Evolutionary conservation across 2,113 vertebrate species (phyloP).

Genomic region (Sinocyclocheilus anshuiensis): DNA sequence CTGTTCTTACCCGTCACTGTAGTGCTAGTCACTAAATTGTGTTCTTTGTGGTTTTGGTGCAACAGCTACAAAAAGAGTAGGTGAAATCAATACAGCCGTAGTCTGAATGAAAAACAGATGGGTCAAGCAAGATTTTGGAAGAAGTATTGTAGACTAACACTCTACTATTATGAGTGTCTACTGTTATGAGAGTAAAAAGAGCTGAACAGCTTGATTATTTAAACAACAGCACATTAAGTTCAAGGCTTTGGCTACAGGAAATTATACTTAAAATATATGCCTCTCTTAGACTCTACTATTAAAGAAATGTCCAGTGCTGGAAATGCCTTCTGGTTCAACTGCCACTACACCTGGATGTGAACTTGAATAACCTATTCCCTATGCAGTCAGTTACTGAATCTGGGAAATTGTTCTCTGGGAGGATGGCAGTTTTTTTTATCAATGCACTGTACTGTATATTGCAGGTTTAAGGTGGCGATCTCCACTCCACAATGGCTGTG

Average conservation of each 20-base stretch:
- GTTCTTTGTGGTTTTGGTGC: background rate
- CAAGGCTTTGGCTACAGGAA: background rate
- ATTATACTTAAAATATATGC: background rate
- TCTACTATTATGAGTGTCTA: background rate
- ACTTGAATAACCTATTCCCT: background rate
- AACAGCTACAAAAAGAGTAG: background rate
- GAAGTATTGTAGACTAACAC: background rate
- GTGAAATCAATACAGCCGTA: slow-evolving; percentile 20
- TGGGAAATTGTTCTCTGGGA: background rate
- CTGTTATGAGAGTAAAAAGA: background rate
- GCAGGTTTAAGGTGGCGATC: slow-evolving; percentile 32
- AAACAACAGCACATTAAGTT: background rate
- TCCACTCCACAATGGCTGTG: slow-evolving; percentile 18
- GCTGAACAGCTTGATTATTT: background rate
- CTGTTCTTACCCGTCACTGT: background rate
- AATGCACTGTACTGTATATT: slow-evolving; percentile 7
- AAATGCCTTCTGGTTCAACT: background rate
- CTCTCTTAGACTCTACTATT: background rate
- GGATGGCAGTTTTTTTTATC: background rate
- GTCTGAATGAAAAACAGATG: slow-evolving; percentile 30
- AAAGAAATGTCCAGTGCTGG: background rate
- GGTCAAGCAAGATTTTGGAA: slow-evolving; percentile 25
- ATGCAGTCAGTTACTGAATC: background rate
- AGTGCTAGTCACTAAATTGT: background rate
- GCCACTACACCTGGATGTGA: background rate